Conservation (phyloP, 2,113 vertebrate genomes). For the Caretta caretta region DNA sequence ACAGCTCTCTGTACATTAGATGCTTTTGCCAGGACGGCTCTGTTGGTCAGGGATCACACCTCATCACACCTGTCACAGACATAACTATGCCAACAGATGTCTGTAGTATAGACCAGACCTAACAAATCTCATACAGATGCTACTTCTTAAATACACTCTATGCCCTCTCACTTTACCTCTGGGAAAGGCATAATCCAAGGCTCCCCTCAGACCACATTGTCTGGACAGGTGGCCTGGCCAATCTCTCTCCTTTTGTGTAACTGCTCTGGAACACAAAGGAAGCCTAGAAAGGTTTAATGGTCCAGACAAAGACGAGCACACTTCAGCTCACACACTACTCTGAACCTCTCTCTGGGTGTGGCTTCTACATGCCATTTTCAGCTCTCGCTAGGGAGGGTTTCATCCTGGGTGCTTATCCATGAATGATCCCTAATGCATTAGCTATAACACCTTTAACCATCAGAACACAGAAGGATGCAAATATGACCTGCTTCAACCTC, state of each 20-base stretch:
- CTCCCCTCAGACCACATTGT: neutral
- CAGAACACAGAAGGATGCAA: neutral
- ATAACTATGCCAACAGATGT: no score
- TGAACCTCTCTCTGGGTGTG: neutral
- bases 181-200: neutral
- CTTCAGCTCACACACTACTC: neutral
- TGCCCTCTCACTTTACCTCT: neutral
- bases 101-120: no score
- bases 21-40: neutral
- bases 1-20: neutral
- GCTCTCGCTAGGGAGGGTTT: neutral
- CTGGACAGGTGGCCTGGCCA: neutral
- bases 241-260: neutral
- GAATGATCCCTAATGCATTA: neutral
- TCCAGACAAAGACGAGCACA: neutral
- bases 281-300: neutral
- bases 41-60: neutral
- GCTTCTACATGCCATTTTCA: neutral
- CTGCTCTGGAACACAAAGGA: neutral
- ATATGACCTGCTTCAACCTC: constrained; percentile 30
- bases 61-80: neutral
- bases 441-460: neutral
- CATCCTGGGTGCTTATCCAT: neutral
- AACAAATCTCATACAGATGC: neutral
- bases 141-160: neutral